Percentiles rank a stretch among this genome's conserved stretches.
These are phyloP conservation scores for Pterophyllum scalare DNA, from an alignment of 2,113 vertebrate genomes.

Conservation along the genomic window DNA sequence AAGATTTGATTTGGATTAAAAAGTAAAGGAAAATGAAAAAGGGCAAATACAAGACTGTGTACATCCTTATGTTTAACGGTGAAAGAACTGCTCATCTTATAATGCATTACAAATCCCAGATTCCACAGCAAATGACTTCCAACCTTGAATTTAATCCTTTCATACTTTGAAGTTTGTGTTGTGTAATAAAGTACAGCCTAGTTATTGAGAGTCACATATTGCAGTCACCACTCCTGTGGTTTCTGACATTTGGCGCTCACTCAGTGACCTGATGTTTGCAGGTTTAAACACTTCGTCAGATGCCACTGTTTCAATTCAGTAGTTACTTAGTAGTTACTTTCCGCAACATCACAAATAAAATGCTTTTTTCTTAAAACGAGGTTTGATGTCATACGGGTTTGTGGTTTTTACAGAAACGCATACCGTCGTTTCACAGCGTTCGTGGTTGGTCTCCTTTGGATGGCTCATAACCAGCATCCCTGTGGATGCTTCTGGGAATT, in stretches of 20 bases:
- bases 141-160: background rate
- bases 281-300: background rate
- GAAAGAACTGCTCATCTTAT: background rate
- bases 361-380: background rate
- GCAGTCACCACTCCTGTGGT: background rate
- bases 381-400: background rate
- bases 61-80: background rate
- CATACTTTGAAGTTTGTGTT: too few relatives aligned
- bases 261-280: background rate
- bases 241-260: background rate
- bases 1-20: too few relatives aligned
- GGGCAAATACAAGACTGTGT: too few relatives aligned
- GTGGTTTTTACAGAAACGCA: background rate
- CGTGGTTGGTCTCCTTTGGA: background rate
- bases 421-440: background rate
- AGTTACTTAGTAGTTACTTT: background rate
- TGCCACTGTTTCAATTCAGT: background rate
- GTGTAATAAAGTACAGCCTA: too few relatives aligned
- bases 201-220: too few relatives aligned
- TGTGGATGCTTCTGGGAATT: background rate
- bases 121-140: background rate
- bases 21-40: too few relatives aligned
- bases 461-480: background rate
- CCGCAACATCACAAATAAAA: background rate
- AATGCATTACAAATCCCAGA: background rate